These are phyloP conservation scores for Bos taurus DNA, from an alignment of 2,113 vertebrate species.

Conservation along the genomic window ARS-UCD2.0 NC_037357.1:100752501-100753000, in stretches of 20 bases:
- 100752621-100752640: not conserved
- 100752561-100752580: not conserved
- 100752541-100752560: not conserved
- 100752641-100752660: slow-evolving; percentile 1
- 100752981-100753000: too few relatives aligned
- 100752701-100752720: not conserved
- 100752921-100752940: too few relatives aligned
- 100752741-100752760: not conserved
- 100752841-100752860: too few relatives aligned
- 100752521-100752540: not conserved
- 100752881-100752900: too few relatives aligned
- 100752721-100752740: not conserved
- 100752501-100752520: too few relatives aligned
- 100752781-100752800: not conserved
- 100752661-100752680: not conserved
- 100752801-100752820: too few relatives aligned
- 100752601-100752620: slow-evolving; percentile 5
- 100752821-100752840: too few relatives aligned
- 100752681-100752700: not conserved
- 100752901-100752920: too few relatives aligned
- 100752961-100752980: too few relatives aligned
- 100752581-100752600: not conserved
- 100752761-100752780: not conserved
- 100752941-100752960: too few relatives aligned
- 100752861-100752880: too few relatives aligned